Conservation (phyloP, 1,140 invertebrate genomes). For the Scylla paramamosain region DNA sequence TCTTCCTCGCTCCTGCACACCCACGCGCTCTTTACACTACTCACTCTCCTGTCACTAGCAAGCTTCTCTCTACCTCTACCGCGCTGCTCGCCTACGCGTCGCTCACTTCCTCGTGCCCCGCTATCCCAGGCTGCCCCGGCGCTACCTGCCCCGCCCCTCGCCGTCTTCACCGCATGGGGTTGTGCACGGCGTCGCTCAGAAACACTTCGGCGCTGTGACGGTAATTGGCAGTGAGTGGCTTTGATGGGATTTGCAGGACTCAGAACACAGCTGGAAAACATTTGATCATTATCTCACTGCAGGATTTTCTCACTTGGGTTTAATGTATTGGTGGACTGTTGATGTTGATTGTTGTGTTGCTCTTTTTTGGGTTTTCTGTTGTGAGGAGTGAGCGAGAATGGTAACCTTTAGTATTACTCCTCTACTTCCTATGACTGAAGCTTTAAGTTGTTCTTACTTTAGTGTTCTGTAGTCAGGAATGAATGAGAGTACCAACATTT, state of each 20-base stretch:
- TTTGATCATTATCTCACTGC: not conserved
- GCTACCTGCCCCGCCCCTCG: not conserved
- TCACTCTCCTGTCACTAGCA: not conserved
- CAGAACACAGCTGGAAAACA: not conserved
- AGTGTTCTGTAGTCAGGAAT: too few relatives aligned
- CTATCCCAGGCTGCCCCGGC: not conserved
- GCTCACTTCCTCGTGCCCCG: not conserved
- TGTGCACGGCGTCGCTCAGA: not conserved
- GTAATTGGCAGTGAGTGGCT: not conserved
- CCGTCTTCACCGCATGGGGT: not conserved
- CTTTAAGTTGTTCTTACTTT: too few relatives aligned
- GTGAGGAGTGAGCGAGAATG: too few relatives aligned
- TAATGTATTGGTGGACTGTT: not conserved
- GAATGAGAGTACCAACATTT: too few relatives aligned
- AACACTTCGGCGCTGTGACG: not conserved
- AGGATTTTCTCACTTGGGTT: not conserved
- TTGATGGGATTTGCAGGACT: too few relatives aligned
- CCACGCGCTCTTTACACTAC: not conserved
- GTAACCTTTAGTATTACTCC: too few relatives aligned
- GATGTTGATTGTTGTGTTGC: too few relatives aligned
- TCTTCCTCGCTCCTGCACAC: not conserved
- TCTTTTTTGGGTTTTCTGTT: too few relatives aligned
- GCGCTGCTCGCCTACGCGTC: not conserved
- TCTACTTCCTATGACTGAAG: too few relatives aligned
- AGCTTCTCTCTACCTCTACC: not conserved